Percentiles rank a stretch among this genome's conserved stretches.
Conservation (phyloP, 2,888 invertebrate genomes). For the Tachina grossa region DNA sequence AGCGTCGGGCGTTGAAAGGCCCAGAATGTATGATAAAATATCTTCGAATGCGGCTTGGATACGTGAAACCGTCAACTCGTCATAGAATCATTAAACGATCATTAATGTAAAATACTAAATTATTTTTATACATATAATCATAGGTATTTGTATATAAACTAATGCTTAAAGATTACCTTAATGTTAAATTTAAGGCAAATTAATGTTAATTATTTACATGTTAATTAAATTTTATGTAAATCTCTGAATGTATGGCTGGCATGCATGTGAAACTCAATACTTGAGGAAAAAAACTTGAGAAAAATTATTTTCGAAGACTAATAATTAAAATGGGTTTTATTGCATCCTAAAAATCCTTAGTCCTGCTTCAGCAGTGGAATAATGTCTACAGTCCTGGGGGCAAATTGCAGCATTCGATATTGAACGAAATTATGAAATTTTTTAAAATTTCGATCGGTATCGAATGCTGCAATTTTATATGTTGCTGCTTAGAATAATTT, state of each 20-base stretch:
- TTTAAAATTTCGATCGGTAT: too few relatives aligned
- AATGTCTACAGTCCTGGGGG: too few relatives aligned
- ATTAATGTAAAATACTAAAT: slow-evolving; percentile 48
- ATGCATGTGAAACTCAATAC: neutral
- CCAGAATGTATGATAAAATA: slow-evolving; percentile 92
- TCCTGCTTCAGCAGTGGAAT: too few relatives aligned
- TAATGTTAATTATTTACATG: neutral
- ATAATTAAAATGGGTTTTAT: too few relatives aligned
- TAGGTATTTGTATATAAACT: slow-evolving; percentile 59
- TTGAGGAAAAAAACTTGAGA: neutral
- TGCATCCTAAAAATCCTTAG: too few relatives aligned
- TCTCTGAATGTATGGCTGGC: too few relatives aligned
- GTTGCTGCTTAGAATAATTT: too few relatives aligned
- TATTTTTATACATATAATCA: slow-evolving; percentile 43
- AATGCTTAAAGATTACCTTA: slow-evolving; percentile 8
- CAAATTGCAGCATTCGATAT: too few relatives aligned
- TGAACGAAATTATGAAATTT: too few relatives aligned
- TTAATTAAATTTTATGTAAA: slow-evolving; percentile 15
- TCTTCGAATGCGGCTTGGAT: slow-evolving; percentile 94
- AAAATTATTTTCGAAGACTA: neutral
- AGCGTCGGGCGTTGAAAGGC: slow-evolving; percentile 89
- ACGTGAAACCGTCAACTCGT: slow-evolving; percentile 87
- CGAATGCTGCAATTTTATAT: too few relatives aligned
- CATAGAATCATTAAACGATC: slow-evolving; percentile 70
- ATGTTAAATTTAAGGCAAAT: slow-evolving; percentile 26